These are phyloP conservation scores for Brachypalpus laphriformis DNA, from an alignment of 2,888 invertebrate species.

Conservation along the genomic window DNA sequence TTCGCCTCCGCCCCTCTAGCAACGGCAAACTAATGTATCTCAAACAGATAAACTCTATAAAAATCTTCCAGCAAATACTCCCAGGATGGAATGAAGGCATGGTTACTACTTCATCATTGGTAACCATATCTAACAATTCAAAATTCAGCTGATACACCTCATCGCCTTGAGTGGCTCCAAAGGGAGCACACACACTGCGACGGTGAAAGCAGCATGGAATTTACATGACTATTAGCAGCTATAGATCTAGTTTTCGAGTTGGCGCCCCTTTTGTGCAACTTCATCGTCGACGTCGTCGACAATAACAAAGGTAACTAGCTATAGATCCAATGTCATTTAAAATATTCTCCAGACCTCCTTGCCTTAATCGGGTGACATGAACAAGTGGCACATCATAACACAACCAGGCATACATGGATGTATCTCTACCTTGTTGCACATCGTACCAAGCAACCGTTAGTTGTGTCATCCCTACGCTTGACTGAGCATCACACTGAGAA, in stretches of 20 bases:
- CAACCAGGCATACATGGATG: not conserved
- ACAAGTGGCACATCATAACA: conserved; percentile 67
- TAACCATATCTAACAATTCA: conserved; percentile 28
- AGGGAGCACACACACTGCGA: not conserved
- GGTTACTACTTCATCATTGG: conserved; percentile 9
- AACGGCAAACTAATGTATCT: conserved; percentile 5
- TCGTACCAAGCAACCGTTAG: conserved; percentile 12
- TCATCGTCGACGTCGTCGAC: conserved; percentile 38
- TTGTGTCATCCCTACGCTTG: conserved; percentile 58
- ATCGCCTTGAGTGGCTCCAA: not conserved
- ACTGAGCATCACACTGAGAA: conserved; percentile 45
- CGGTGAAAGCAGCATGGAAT: conserved; percentile 39
- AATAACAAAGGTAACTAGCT: conserved; percentile 49
- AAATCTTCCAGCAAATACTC: not conserved
- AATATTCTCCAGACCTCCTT: conserved; percentile 40
- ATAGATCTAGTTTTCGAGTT: conserved; percentile 63
- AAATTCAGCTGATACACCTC: conserved; percentile 29
- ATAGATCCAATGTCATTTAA: conserved; percentile 54
- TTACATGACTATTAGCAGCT: conserved; percentile 48
- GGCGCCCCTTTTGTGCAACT: conserved; percentile 64
- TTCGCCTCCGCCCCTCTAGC: too few species aligned
- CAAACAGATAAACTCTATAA: not conserved
- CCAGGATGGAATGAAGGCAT: not conserved
- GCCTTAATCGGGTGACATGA: conserved; percentile 49
- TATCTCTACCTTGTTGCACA: conserved; percentile 44